A percentile compares a stretch with the other conserved stretches of the same genome.
Conservation (phyloP, 2,888 invertebrate species). For the Ethmia dodecea region DNA sequence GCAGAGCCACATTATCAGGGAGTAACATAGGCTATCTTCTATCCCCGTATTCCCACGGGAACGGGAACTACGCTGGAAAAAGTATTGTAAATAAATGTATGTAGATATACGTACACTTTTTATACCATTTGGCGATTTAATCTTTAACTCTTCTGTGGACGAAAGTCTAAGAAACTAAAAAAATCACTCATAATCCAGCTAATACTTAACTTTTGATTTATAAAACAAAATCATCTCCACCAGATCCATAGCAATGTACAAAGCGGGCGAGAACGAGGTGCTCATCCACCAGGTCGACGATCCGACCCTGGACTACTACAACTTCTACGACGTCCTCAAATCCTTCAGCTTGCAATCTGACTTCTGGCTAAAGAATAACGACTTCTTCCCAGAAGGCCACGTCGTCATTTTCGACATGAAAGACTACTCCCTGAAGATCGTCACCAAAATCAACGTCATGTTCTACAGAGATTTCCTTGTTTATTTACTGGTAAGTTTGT, state of each 20-base stretch:
- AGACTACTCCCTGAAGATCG: constrained; percentile 38
- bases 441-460: constrained; percentile 53
- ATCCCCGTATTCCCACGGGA: too few species aligned
- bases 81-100: too few species aligned
- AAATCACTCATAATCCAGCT: too few species aligned
- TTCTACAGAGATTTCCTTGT: constrained; percentile 50
- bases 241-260: constrained; percentile 40
- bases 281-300: constrained; percentile 48
- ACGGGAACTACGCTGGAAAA: too few species aligned
- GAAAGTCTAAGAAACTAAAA: too few species aligned
- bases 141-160: too few species aligned
- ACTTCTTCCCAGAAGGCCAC: constrained; percentile 43
- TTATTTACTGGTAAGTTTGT: constrained; percentile 48
- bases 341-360: constrained; percentile 44
- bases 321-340: constrained; percentile 50
- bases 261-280: constrained; percentile 40
- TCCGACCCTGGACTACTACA: constrained; percentile 41
- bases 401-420: constrained; percentile 53
- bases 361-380: constrained; percentile 38
- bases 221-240: too few species aligned
- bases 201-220: too few species aligned
- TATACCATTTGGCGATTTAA: too few species aligned
- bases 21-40: too few species aligned
- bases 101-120: too few species aligned
- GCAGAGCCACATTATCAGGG: too few species aligned